Evolutionary conservation across 1,140 invertebrate genomes (phyloP), one percentile per base, ranked within the genome.

Genomic region (Drosophila pallidifrons): DNA sequence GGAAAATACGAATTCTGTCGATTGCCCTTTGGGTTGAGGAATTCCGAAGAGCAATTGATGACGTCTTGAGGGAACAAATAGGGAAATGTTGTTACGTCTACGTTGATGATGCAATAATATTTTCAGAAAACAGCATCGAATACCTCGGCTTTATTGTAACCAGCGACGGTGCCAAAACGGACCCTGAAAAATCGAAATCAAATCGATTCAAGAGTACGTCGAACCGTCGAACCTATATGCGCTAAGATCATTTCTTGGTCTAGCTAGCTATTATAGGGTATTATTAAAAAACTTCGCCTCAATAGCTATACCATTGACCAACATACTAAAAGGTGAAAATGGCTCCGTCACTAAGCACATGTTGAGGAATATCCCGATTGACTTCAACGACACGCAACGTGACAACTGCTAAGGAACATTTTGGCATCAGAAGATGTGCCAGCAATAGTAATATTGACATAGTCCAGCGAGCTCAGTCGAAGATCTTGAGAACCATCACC

Each of bases 401-500:
- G n/a, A 8, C 8, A 52, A 5, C 25, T 41, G 1, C 30, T 75
- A 8, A 52, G 55, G n/a, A 46, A 68, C 32, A 59, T 77, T 41
- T 61, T 79, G 15, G 60, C 71, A 13, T 79, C 74, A 43, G 59
- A 73, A 51, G 59, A 15, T 15, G 15, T 15, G n/a, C n/a, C n/a
- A n/a, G n/a, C n/a, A n/a, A n/a, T n/a, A n/a, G n/a, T n/a, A n/a
- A n/a, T n/a, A n/a, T n/a, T n/a, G n/a, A n/a, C n/a, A n/a, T n/a
- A n/a, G n/a, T n/a, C n/a, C n/a, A n/a, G n/a, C n/a, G n/a, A n/a
- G n/a, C n/a, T n/a, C n/a, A n/a, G n/a, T n/a, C n/a, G n/a, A n/a
- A n/a, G n/a, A n/a, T n/a, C n/a, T n/a, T n/a, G n/a, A n/a, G n/a
- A n/a, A n/a, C n/a, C n/a, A n/a, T n/a, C n/a, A n/a, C n/a, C n/a